Base-by-base conservation (phyloP, 1,140 invertebrate species). In the Drosophila nigrodunni region DNA sequence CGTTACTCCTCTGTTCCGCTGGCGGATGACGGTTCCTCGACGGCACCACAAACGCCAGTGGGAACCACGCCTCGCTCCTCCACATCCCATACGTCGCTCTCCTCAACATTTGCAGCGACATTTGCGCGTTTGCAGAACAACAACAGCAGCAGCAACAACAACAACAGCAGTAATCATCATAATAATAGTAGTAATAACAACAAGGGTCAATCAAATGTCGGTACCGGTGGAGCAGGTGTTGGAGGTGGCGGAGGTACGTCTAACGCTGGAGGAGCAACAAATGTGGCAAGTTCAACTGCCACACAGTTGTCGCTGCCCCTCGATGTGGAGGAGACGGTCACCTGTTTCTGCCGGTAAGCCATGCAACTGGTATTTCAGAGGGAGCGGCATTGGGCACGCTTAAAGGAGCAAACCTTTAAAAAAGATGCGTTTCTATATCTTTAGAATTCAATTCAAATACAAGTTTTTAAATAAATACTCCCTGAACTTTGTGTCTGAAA, bases 291-390 rank as follows among this genome's bases (percentile, higher is more conserved):
- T 3, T 18, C 18, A 6, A 54, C 57, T 60, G 35, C 37, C 10
- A 47, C 77, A 39, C 90, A 92, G 64, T 80, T 93, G 68, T 93
- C 93, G 43, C 91, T 94, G 73, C 93, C 94, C 6, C 92, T 95
- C 72, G 95, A 96, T 81, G 93, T 95, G 68, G 95, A 96, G 92
- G 95, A 95, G 91, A 95, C 95, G 18, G 95, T 96, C 90, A 95
- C 95, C 70, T 96, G 95, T 92, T 96, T 96, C 92, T 96, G 95
- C 94, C 95, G 95, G 95, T 96, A 92, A 91, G 57, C 57, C 41
- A 37, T n/a, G 11, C n/a, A n/a, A 35, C 8, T 35, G 7, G 13
- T n/a, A 30, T 30, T 30, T 30, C 25, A 30, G 25, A 30, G 25
- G n/a, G 41, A 13, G 10, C n/a, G n/a, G n/a, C 0, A 43, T n/a